phyloP scores from a whole-genome alignment of 2,113 vertebrate species.

The Pithys albifrons region DNA sequence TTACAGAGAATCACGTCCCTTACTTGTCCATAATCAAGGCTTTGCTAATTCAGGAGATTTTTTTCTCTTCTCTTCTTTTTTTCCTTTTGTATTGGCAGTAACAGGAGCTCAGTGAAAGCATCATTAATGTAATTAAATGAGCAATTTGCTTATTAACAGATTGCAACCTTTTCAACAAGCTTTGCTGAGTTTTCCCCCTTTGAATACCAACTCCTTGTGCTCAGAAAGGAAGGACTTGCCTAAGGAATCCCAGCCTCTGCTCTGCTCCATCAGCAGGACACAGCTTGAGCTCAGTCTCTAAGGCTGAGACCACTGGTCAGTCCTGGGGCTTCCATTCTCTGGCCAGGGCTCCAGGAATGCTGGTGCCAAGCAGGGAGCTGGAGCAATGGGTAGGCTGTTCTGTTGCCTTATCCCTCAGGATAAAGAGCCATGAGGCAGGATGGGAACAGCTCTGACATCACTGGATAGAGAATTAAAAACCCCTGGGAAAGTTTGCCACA shows the following conservation, averaged over 20 bases:
- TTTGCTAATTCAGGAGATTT: background rate
- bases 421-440: background rate
- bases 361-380: background rate
- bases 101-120: background rate
- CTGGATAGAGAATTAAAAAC: background rate
- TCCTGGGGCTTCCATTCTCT: background rate
- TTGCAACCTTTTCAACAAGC: background rate
- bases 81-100: background rate
- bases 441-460: background rate
- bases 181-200: background rate
- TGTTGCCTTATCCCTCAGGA: background rate
- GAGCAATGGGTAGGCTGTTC: background rate
- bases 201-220: fast-evolving
- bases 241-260: background rate
- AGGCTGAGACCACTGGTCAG: background rate
- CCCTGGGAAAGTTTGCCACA: background rate
- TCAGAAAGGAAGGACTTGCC: background rate
- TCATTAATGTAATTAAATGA: conserved; percentile 24
- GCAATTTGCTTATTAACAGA: conserved; percentile 30
- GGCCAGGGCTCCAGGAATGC: background rate
- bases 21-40: fast-evolving
- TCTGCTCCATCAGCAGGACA: background rate
- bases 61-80: background rate
- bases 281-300: background rate
- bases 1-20: fast-evolving